Evolutionary conservation across 2,888 invertebrate genomes (phyloP).

Genomic region (Melikaiella ostensackeni): DNA sequence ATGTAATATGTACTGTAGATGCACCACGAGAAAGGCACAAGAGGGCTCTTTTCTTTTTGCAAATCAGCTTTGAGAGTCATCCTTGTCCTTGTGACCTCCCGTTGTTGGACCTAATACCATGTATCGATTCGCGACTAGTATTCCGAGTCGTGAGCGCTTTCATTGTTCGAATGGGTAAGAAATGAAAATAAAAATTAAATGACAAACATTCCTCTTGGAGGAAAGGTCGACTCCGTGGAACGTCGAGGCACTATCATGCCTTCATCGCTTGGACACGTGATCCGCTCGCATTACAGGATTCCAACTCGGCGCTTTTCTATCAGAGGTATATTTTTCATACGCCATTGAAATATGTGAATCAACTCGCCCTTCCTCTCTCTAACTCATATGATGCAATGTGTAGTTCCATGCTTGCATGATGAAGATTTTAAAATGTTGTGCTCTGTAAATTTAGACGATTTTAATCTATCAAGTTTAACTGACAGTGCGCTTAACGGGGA

Average conservation of each 20-base stretch:
- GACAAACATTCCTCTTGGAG: not conserved
- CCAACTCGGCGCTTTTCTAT: not conserved
- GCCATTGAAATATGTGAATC: not conserved
- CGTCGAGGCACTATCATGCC: not conserved
- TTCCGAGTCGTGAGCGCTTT: conserved; percentile 24
- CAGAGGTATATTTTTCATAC: not conserved
- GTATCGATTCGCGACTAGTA: conserved; percentile 22
- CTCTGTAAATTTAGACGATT: too few relatives aligned
- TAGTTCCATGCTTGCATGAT: not conserved
- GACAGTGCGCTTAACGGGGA: too few relatives aligned
- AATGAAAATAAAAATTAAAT: conserved; percentile 14
- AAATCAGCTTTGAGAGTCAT: conserved; percentile 31
- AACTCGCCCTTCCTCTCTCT: not conserved
- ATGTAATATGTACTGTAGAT: too few relatives aligned
- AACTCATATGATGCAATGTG: too few relatives aligned
- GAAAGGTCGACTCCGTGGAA: conserved; percentile 22
- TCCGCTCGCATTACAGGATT: conserved; percentile 3
- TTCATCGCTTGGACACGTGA: not conserved
- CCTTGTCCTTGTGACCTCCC: conserved; percentile 25
- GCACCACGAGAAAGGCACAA: conserved; percentile 1
- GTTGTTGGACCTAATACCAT: conserved; percentile 11
- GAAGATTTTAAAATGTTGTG: too few relatives aligned
- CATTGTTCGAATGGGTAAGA: conserved; percentile 11
- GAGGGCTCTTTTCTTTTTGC: conserved; percentile 14
- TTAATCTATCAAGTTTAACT: too few relatives aligned